Evolutionary conservation across 2,113 vertebrate genomes (phyloP), one percentile per base, ranked within the genome.

Genomic region (Caracal caracal): DNA sequence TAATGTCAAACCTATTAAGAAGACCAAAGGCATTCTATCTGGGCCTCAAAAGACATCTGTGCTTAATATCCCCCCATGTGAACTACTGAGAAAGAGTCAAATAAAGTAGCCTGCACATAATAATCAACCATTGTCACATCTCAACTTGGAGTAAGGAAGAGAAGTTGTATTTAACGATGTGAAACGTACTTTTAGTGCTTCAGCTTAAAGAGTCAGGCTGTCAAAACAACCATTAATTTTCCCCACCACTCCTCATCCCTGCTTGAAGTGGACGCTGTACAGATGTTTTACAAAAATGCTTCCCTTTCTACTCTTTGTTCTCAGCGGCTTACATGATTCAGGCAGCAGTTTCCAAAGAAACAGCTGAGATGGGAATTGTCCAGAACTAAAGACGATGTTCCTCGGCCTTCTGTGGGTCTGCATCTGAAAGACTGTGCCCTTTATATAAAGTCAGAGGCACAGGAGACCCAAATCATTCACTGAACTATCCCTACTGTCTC

Each of bases 221-320:
- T 95, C 94, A 95, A 76, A 83, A 94, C 90, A 96, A 93, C 70
- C 75, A 83, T 88, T 95, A 71, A 94, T 94, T 95, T 96, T 63
- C 85, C 80, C 87, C 47, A 75, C 53, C 9, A 33, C 53, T 33
- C 66, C 37, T 3, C 4, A 61, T 37, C 0, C 0, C 84, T 33
- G 30, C 59, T 88, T 49, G 20, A 90, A 96, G 84, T 96, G 94
- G 96, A 88, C 33, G 0, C 51, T 94, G 28, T 59, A 92, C 92
- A 95, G 79, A 92, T 90, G 94, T 94, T 96, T 88, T 65, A 51
- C 33, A 47, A 82, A 90, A 96, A 84, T 35, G 19, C n/a, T 96
- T 95, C 33, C 26, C 81, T 33, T 82, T 90, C 73, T 89, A 11
- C 30, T 78, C 65, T 81, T 66, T 51, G 43, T 71, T 68, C 37